These are phyloP conservation scores for Centropyge bicolor DNA, from an alignment of 2,797 vertebrate genomes.

Conservation along the genomic window DNA sequence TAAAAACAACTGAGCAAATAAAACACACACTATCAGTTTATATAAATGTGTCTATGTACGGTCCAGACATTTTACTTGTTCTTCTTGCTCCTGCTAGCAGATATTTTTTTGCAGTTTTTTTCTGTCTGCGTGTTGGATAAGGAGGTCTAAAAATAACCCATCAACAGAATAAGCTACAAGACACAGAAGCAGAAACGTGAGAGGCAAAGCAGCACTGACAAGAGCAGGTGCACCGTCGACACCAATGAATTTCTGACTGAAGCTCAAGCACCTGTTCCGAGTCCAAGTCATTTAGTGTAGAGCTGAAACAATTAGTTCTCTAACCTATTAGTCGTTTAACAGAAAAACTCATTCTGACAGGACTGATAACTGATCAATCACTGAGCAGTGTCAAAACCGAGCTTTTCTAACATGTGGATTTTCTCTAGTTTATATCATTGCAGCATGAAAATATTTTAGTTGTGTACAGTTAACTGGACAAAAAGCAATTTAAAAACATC, in stretches of 20 bases:
- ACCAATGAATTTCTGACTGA: neutral
- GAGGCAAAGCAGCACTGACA: constrained; percentile 31
- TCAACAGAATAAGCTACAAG: constrained; percentile 8
- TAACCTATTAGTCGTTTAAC: fast-evolving
- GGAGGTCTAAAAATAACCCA: constrained; percentile 38
- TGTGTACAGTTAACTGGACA: neutral
- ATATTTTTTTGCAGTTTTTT: neutral
- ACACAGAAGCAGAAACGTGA: constrained; percentile 51
- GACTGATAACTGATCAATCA: too few species aligned
- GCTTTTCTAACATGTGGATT: neutral
- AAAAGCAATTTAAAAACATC: neutral
- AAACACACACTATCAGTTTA: neutral
- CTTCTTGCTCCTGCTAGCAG: neutral
- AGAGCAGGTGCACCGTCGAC: constrained; percentile 45
- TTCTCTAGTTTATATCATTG: neutral
- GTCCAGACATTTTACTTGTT: neutral
- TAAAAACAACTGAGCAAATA: too few species aligned
- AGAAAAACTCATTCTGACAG: neutral
- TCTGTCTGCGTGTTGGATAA: neutral
- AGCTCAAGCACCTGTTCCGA: constrained; percentile 14
- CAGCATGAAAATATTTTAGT: neutral
- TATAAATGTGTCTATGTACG: too few species aligned
- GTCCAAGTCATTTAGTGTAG: neutral
- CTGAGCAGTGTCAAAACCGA: neutral
- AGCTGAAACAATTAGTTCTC: neutral